A percentile compares a stretch with the other conserved stretches of the same genome.
phyloP scores from a whole-genome alignment of 1,140 invertebrate species.

The Penaeus indicus region DNA sequence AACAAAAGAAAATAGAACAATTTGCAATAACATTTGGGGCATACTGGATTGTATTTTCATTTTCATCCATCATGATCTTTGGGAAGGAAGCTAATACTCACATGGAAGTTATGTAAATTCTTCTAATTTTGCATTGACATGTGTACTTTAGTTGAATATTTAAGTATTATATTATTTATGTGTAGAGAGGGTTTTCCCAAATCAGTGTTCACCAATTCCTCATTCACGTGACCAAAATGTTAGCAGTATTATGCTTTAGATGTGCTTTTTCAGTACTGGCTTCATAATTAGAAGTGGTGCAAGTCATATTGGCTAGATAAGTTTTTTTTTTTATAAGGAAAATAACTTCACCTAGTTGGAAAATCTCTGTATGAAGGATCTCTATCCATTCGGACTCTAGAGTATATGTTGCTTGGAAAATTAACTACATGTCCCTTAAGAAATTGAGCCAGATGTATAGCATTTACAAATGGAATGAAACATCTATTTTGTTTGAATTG shows the following conservation, averaged over 20 bases:
- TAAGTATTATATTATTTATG: neutral
- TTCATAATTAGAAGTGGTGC: too few relatives aligned
- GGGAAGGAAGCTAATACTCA: slow-evolving; percentile 34
- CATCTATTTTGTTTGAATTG: too few relatives aligned
- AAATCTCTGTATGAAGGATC: too few relatives aligned
- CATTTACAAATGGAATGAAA: too few relatives aligned
- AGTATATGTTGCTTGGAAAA: too few relatives aligned
- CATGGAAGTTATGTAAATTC: neutral
- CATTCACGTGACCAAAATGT: slow-evolving; percentile 21
- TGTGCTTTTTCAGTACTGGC: slow-evolving; percentile 23
- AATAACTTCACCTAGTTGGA: too few relatives aligned
- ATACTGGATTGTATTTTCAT: neutral
- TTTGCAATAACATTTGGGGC: neutral
- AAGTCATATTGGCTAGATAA: too few relatives aligned
- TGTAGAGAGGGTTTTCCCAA: neutral
- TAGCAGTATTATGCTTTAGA: slow-evolving; percentile 49
- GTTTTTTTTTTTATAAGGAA: too few relatives aligned
- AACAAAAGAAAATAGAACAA: neutral
- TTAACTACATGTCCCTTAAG: too few relatives aligned
- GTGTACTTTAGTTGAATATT: neutral
- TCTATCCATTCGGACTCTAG: too few relatives aligned
- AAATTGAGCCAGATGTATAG: too few relatives aligned
- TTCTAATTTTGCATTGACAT: neutral
- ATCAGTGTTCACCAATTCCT: slow-evolving; percentile 9
- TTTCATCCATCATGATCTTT: neutral